A percentile compares a stretch with the other conserved stretches of the same genome.
phyloP scores from a whole-genome alignment of 1,140 invertebrate genomes.

The Orius insidiosus region DNA sequence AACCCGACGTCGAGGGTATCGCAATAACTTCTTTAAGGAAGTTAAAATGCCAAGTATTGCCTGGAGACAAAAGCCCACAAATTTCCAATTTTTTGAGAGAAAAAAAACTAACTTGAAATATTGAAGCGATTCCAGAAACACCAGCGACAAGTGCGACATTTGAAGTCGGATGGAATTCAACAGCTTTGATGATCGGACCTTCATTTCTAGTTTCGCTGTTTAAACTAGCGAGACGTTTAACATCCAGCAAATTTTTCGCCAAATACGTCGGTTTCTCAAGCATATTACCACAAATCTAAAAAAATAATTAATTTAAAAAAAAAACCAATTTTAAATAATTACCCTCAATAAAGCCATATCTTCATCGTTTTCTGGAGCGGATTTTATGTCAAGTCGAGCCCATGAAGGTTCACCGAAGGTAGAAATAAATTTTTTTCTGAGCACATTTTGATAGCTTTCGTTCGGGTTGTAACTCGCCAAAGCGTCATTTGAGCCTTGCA shows the following conservation, averaged over 20 bases:
- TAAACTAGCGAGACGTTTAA: constrained; percentile 49
- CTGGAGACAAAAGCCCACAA: no score
- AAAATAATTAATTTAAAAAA: no score
- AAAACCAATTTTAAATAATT: no score
- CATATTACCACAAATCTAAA: constrained; percentile 22
- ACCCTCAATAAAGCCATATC: constrained; percentile 39
- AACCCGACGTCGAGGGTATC: no score
- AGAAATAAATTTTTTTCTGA: constrained; percentile 46
- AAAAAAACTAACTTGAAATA: constrained; percentile 44
- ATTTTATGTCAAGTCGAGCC: constrained; percentile 39
- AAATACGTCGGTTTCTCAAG: constrained; percentile 22
- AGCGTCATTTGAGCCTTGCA: constrained; percentile 29
- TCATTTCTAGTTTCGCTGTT: constrained; percentile 51
- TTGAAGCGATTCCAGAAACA: constrained; percentile 44
- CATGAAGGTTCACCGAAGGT: constrained; percentile 52
- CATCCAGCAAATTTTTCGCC: constrained; percentile 34
- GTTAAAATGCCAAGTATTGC: no score
- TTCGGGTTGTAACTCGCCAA: constrained; percentile 28
- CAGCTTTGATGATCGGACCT: constrained; percentile 41
- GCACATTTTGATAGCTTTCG: constrained; percentile 37
- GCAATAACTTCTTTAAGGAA: no score
- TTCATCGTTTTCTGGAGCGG: constrained; percentile 25
- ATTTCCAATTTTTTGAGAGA: no score
- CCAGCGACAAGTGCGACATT: constrained; percentile 71
- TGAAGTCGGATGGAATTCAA: constrained; percentile 76